Evolutionary conservation across 2,888 invertebrate genomes (phyloP).

Genomic region (Macropis europaea): DNA sequence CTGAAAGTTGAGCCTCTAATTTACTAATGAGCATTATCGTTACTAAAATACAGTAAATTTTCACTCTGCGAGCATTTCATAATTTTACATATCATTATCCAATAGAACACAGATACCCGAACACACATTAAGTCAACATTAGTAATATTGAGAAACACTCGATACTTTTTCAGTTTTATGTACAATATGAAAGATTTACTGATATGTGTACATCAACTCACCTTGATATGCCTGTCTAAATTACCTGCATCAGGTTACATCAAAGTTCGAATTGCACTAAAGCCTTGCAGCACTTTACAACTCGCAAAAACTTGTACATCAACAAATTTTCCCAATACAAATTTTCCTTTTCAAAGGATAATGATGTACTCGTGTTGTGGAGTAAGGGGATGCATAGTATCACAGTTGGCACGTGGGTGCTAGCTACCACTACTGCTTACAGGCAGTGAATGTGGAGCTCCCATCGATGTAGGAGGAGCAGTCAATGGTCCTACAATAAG

Average conservation of each 20-base stretch:
- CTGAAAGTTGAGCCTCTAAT: slow-evolving; percentile 33
- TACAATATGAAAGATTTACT: slow-evolving; percentile 50
- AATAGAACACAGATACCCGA: slow-evolving; percentile 54
- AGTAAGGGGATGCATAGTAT: slow-evolving; percentile 77
- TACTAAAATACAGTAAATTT: slow-evolving; percentile 29
- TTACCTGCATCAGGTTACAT: slow-evolving; percentile 67
- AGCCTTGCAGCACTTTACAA: slow-evolving; percentile 72
- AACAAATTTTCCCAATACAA: slow-evolving; percentile 64
- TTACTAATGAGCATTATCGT: slow-evolving; percentile 39
- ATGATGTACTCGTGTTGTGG: slow-evolving; percentile 76
- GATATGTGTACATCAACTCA: slow-evolving; percentile 70
- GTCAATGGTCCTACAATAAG: slow-evolving; percentile 72
- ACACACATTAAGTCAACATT: slow-evolving; percentile 47
- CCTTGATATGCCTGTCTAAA: slow-evolving; percentile 62
- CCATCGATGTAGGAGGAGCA: slow-evolving; percentile 77
- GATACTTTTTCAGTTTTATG: slow-evolving; percentile 38
- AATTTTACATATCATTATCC: slow-evolving; percentile 38
- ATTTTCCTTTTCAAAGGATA: slow-evolving; percentile 71
- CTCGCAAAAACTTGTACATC: slow-evolving; percentile 69
- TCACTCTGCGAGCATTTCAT: slow-evolving; percentile 20
- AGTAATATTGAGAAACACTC: slow-evolving; percentile 24
- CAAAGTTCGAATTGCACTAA: slow-evolving; percentile 75
- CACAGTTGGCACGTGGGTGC: slow-evolving; percentile 79
- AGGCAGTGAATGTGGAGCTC: slow-evolving; percentile 78
- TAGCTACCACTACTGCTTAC: slow-evolving; percentile 79